Conservation (phyloP, 2,797 vertebrate species). For the Oreortyx pictus region DNA sequence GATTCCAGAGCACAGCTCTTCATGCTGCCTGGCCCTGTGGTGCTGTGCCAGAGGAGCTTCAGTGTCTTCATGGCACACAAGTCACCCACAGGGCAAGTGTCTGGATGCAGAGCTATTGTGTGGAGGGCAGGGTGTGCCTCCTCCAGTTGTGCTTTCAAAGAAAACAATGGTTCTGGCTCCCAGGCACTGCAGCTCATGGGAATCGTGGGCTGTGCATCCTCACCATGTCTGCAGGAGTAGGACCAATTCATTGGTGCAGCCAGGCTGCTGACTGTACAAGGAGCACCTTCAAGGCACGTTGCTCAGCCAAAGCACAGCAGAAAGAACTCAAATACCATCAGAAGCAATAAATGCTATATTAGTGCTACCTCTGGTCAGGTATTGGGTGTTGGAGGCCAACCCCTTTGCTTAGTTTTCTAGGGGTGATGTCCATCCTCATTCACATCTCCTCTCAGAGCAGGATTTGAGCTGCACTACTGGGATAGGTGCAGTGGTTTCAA, state of each 20-base stretch:
- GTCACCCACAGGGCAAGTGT: neutral
- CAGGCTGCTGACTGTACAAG: neutral
- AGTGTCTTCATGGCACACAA: fast-evolving
- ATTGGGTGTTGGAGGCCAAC: fast-evolving
- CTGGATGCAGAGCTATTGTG: neutral
- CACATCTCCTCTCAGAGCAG: fast-evolving
- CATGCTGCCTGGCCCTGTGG: neutral
- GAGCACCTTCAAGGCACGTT: neutral
- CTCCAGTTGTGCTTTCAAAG: neutral
- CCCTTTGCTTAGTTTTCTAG: neutral
- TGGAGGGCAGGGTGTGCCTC: neutral
- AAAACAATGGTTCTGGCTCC: neutral
- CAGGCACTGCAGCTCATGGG: neutral
- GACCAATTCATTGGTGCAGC: neutral
- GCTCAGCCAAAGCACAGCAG: neutral
- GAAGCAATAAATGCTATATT: neutral
- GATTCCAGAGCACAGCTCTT: neutral
- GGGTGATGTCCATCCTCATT: neutral
- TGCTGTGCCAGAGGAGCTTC: neutral
- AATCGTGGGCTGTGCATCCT: neutral
- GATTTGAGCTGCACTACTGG: neutral
- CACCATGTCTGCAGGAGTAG: neutral
- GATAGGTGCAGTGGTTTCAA: neutral
- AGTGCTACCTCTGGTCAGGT: neutral
- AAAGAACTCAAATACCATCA: neutral